Conservation (phyloP, 2,888 invertebrate species). For the Andrena bicolor region DNA sequence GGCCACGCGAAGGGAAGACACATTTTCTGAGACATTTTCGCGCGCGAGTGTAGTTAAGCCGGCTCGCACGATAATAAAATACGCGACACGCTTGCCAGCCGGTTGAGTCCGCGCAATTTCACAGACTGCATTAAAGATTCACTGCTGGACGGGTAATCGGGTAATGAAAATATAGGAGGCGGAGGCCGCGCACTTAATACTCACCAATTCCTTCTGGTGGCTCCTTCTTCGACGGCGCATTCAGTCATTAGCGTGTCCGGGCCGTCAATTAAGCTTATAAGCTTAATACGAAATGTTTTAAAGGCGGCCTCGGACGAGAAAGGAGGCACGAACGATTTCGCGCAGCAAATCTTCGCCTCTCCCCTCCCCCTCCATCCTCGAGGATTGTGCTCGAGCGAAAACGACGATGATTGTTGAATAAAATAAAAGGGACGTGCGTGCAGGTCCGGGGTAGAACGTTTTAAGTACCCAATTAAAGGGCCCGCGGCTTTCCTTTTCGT, state of each 20-base stretch:
- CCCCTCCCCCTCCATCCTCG: background rate
- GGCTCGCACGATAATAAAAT: conserved; percentile 12
- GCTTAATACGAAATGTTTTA: conserved; percentile 39
- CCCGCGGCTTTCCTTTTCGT: conserved; percentile 55
- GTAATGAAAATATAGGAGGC: conserved; percentile 15
- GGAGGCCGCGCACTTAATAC: conserved; percentile 13
- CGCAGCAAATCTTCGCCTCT: background rate
- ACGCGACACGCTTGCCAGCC: background rate
- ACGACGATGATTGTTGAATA: conserved; percentile 39
- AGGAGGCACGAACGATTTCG: conserved; percentile 19
- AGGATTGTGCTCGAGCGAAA: conserved; percentile 12
- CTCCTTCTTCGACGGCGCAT: background rate
- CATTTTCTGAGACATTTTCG: background rate
- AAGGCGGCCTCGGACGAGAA: background rate
- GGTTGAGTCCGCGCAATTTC: background rate
- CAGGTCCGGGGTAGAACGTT: conserved; percentile 29
- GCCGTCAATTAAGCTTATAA: conserved; percentile 41
- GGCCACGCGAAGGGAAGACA: background rate
- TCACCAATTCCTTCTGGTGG: conserved; percentile 7
- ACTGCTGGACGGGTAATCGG: conserved; percentile 23
- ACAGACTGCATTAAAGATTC: conserved; percentile 9
- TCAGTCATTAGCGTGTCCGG: conserved; percentile 32
- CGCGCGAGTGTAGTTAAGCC: background rate
- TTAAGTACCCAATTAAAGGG: conserved; percentile 61
- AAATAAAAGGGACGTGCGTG: conserved; percentile 53